Percentiles rank a stretch among this genome's conserved stretches.
These are phyloP conservation scores for Nematopogon swammerdamellus DNA, from an alignment of 2,888 invertebrate species.

Conservation along the genomic window DNA sequence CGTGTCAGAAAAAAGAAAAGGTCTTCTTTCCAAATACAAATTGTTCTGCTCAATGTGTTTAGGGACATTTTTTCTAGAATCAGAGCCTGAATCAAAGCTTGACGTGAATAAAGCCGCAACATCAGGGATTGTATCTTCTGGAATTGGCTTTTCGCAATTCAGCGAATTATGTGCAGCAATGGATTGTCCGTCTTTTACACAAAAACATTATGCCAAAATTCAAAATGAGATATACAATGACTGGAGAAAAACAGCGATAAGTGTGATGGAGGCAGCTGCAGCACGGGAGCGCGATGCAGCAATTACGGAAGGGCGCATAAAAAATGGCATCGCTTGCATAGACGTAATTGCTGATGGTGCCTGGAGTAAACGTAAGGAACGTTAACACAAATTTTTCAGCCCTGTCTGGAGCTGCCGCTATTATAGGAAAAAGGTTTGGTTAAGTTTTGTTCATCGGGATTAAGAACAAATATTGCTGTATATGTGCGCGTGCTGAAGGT, in stretches of 20 bases:
- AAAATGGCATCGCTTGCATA: not conserved
- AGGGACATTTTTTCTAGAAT: not conserved
- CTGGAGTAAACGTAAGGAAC: not conserved
- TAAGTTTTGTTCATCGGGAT: slow-evolving; percentile 19
- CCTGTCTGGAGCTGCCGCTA: slow-evolving; percentile 5
- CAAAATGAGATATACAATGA: not conserved
- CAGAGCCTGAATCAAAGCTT: not conserved
- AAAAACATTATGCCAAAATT: not conserved
- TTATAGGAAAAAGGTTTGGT: slow-evolving; percentile 7
- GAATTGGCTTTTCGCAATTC: slow-evolving; percentile 7
- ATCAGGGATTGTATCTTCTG: slow-evolving; percentile 5
- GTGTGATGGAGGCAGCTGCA: slow-evolving; percentile 4
- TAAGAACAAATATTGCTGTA: slow-evolving; percentile 19
- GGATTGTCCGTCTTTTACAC: slow-evolving; percentile 5
- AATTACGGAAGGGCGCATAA: slow-evolving; percentile 4
- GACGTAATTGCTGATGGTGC: not conserved
- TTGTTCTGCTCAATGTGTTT: not conserved
- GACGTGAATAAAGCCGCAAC: slow-evolving; percentile 1
- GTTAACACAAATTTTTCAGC: not conserved
- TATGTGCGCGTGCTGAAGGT: slow-evolving; percentile 13
- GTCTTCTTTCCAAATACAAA: slow-evolving; percentile 1
- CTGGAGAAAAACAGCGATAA: slow-evolving; percentile 1
- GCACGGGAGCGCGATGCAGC: slow-evolving; percentile 3
- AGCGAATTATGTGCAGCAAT: slow-evolving; percentile 5
- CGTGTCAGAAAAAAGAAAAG: slow-evolving; percentile 1